These are phyloP conservation scores for Aspiorhynchus laticeps DNA, from an alignment of 2,113 vertebrate species.

Conservation along the genomic window DNA sequence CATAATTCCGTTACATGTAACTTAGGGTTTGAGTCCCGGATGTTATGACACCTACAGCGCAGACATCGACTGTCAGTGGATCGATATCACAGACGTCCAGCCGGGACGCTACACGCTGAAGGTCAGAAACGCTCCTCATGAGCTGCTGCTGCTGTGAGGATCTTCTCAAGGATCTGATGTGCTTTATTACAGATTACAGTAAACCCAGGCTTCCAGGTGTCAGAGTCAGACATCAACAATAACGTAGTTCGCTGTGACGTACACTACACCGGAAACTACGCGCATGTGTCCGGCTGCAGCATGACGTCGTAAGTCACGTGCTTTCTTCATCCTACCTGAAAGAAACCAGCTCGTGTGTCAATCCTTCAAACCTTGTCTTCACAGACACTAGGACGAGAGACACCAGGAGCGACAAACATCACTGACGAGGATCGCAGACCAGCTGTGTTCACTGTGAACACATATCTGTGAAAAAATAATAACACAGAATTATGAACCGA, in stretches of 20 bases:
- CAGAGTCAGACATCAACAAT: slow-evolving; percentile 80
- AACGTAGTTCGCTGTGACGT: slow-evolving; percentile 79
- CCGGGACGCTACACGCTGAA: slow-evolving; percentile 78
- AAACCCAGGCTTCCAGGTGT: slow-evolving; percentile 78
- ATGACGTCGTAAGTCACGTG: slow-evolving; percentile 65
- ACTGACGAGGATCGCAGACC: background rate
- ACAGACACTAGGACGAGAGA: background rate
- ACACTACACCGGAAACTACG: slow-evolving; percentile 77
- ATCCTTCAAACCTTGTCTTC: background rate
- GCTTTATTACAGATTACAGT: slow-evolving; percentile 72
- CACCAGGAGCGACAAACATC: background rate
- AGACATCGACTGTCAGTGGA: slow-evolving; percentile 82
- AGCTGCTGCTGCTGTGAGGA: background rate
- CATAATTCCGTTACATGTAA: too few species aligned
- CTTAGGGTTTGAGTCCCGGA: slow-evolving; percentile 75
- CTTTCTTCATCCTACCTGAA: background rate
- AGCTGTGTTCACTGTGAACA: background rate
- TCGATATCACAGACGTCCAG: slow-evolving; percentile 75
- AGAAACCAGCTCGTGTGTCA: background rate
- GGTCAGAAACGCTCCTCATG: slow-evolving; percentile 54
- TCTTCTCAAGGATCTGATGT: background rate
- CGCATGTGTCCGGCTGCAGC: slow-evolving; percentile 73
- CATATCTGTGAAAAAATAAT: background rate
- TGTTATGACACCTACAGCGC: slow-evolving; percentile 80
- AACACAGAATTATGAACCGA: background rate